phyloP scores from a whole-genome alignment of 2,113 vertebrate genomes.

The Equus przewalskii region DNA sequence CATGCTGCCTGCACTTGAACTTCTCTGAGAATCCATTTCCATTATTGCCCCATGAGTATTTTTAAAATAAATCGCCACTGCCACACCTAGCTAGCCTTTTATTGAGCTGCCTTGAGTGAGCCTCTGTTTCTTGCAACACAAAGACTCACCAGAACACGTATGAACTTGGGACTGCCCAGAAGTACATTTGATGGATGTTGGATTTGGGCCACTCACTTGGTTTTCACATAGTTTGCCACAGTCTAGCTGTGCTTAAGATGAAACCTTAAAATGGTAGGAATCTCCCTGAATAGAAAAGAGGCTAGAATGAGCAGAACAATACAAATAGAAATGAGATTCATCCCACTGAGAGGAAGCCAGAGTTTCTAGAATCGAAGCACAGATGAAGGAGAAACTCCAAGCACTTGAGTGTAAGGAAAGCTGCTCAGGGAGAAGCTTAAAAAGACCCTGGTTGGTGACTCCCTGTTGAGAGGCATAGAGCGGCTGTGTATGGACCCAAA shows the following conservation, averaged over 20 bases:
- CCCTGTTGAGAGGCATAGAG: neutral
- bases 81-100: neutral
- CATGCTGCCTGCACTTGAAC: neutral
- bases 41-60: neutral
- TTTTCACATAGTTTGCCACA: neutral
- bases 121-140: neutral
- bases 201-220: neutral
- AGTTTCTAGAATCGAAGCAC: constrained; percentile 4
- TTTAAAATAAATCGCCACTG: neutral
- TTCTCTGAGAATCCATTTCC: neutral
- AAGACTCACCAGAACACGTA: neutral
- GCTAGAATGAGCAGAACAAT: neutral
- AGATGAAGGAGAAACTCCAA: neutral
- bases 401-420: neutral
- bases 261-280: neutral
- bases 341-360: neutral
- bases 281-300: neutral
- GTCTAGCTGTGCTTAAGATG: neutral
- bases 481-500: neutral
- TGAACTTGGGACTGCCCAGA: neutral
- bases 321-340: neutral
- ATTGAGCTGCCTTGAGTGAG: neutral
- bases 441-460: neutral
- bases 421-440: neutral
- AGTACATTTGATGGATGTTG: neutral